Conservation (phyloP, 2,888 invertebrate genomes). For the Mayetiola destructor region DNA sequence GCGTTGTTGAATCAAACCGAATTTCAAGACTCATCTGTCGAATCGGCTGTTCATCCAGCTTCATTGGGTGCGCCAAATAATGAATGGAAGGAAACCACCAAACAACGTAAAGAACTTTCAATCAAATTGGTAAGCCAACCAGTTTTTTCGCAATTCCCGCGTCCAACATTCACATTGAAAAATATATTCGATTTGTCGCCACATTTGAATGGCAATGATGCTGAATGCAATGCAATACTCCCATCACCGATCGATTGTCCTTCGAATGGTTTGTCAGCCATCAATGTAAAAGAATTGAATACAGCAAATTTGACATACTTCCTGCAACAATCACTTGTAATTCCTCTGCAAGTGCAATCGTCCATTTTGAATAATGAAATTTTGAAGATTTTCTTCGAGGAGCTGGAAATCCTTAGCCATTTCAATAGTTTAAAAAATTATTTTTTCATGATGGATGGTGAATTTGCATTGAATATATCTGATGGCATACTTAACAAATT, state of each 20-base stretch:
- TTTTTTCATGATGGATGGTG: slow-evolving; percentile 66
- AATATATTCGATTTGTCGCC: not conserved
- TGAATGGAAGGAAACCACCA: slow-evolving; percentile 17
- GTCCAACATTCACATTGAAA: not conserved
- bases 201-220: not conserved
- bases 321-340: slow-evolving; percentile 48
- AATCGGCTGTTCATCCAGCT: slow-evolving; percentile 19
- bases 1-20: not conserved
- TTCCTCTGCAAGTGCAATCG: slow-evolving; percentile 53
- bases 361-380: slow-evolving; percentile 58
- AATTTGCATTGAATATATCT: slow-evolving; percentile 59
- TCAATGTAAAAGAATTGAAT: slow-evolving; percentile 22
- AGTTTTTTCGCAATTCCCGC: not conserved
- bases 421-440: slow-evolving; percentile 59
- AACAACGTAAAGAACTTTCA: slow-evolving; percentile 22
- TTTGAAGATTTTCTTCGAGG: slow-evolving; percentile 51
- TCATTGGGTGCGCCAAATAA: slow-evolving; percentile 26
- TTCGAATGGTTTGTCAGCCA: slow-evolving; percentile 16
- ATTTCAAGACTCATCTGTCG: not conserved
- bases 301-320: slow-evolving; percentile 39
- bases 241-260: slow-evolving; percentile 8
- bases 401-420: slow-evolving; percentile 47
- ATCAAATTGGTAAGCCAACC: slow-evolving; percentile 19
- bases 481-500: slow-evolving; percentile 52
- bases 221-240: not conserved